Evolutionary conservation across 2,888 invertebrate genomes (phyloP), one percentile per base, ranked within the genome.

Genomic region (Acronicta leporina): DNA sequence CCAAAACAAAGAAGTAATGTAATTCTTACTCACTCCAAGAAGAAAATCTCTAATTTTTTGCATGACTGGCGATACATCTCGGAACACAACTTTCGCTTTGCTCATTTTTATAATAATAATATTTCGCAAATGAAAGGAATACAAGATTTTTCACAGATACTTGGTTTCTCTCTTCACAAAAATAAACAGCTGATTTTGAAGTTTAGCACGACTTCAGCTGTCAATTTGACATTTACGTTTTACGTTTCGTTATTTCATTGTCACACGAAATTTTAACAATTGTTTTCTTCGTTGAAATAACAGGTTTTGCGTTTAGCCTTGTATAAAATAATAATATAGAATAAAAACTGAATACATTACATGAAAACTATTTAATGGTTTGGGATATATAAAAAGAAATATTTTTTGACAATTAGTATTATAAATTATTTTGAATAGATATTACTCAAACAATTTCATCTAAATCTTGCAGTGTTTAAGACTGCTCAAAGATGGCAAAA

Each of bases 51-150:
- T 93, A 0, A 96, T 2, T 14, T 87, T 92, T 87, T 96, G 96
- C 42, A 97, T 66, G 14, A 96, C 76, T 10, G 96, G 96, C 40
- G 96, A 95, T 68, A 97, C 94, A 88, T 97, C 96, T 77, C 97
- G 95, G 14, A 95, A 91, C 40, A 94, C 91, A 15, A 95, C 92
- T 68, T 94, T 91, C 14, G 84, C 68, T 68, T 88, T 90, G 55
- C 87, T 85, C 93, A 94, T 94, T 81, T 77, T 87, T 15, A n/a
- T 25, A 51, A 41, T 58, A 60, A 43, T 13, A 55, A 38, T 14
- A 38, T n/a, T 15, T 10, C 30, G n/a, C 3, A 11, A 48, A 49
- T 41, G 41, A 4, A 35, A 1, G 4, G 30, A 50, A 65, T 27
- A n/a, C 33, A 8, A n/a, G 44, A n/a, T 65, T 54, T 41, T 43